Evolutionary conservation across 2,888 invertebrate genomes (phyloP).

Genomic region (Rotaria magnacalcarata): DNA sequence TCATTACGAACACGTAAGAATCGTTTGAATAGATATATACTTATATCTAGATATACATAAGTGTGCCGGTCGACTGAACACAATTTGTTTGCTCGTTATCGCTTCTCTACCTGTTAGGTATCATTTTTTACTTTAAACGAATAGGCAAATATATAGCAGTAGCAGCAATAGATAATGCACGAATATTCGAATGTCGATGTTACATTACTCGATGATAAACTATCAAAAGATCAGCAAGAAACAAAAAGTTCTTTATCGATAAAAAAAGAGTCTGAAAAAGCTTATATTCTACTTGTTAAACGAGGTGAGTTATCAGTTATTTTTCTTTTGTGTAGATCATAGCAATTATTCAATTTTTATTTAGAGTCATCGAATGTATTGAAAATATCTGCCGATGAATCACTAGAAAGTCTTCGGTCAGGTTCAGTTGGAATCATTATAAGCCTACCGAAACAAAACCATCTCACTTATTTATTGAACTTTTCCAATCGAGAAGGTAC

Average conservation of each 20-base stretch:
- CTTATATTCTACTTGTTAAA: background rate
- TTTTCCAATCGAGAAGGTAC: background rate
- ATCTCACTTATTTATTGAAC: conserved; percentile 7
- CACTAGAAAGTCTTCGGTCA: background rate
- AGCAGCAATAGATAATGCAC: background rate
- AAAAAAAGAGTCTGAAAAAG: background rate
- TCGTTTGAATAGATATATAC: background rate
- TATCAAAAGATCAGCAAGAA: background rate
- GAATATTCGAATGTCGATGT: background rate
- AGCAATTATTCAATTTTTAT: background rate
- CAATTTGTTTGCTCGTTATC: background rate
- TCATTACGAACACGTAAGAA: background rate
- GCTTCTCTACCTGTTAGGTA: background rate
- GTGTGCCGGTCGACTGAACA: conserved; percentile 26
- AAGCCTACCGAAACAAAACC: conserved; percentile 1
- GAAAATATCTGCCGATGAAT: background rate
- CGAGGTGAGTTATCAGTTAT: background rate
- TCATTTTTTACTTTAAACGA: background rate
- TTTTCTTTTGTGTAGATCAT: too few relatives aligned
- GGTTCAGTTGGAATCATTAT: background rate
- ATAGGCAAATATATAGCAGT: background rate
- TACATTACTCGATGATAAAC: background rate
- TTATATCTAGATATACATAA: background rate
- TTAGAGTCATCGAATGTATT: background rate
- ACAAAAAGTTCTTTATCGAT: background rate